These are phyloP conservation scores for Hyperoodon ampullatus DNA, from an alignment of 2,113 vertebrate species.

Conservation along the genomic window DNA sequence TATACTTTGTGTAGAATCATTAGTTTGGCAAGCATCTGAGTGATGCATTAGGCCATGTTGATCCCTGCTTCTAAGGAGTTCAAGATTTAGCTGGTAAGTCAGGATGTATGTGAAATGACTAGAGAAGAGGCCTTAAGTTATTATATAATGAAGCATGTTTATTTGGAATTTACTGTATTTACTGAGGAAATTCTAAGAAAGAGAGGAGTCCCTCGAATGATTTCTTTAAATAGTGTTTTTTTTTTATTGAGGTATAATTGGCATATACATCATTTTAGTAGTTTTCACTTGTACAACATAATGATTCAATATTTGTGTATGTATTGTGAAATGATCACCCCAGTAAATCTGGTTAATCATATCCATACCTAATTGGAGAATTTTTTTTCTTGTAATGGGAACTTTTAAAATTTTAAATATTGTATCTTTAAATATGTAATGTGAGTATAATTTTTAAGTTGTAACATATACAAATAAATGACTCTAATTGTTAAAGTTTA, in stretches of 20 bases:
- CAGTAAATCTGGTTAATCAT: neutral
- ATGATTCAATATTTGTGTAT: neutral
- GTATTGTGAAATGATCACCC: neutral
- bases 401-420: neutral
- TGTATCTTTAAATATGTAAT: neutral
- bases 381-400: neutral
- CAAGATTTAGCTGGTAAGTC: neutral
- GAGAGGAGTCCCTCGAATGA: neutral
- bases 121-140: neutral
- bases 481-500: neutral
- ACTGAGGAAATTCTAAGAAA: constrained; percentile 30
- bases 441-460: constrained; percentile 29
- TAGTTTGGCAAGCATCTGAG: neutral
- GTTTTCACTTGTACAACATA: neutral
- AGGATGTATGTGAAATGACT: neutral
- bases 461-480: neutral
- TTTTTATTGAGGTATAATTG: neutral
- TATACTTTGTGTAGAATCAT: neutral
- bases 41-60: neutral
- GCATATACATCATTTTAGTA: neutral
- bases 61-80: constrained; percentile 3
- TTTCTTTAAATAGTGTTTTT: neutral
- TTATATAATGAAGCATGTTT: neutral
- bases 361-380: neutral
- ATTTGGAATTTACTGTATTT: constrained; percentile 2